Base-by-base conservation (phyloP, 2,888 invertebrate species). In the Ophion costatus region DNA sequence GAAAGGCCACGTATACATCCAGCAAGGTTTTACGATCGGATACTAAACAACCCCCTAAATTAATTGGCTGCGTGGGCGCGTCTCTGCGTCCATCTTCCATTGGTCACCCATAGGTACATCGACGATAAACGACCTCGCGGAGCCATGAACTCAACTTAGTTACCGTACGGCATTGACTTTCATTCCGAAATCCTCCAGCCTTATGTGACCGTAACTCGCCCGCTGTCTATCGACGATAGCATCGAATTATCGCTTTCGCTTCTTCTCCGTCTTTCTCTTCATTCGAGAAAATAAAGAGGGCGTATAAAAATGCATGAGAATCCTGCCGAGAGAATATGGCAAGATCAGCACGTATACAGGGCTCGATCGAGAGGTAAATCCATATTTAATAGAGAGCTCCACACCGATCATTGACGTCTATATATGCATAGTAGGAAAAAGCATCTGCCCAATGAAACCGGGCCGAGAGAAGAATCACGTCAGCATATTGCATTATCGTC, bases 401-500 rank as follows among this genome's bases (percentile, higher is more conserved):
- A 83, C 75, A 80, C 82, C 81, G 86, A 77, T 64, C 84, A 22
- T 74, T 71, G 42, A 67, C 82, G 64, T 66, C 64, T 79, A 56
- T 42, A 51, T n/a, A 51, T 76, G 66, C 66, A 56, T 57, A 42
- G 29, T 63, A 57, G 57, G 63, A 17, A 59, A 71, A 66, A 67
- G 38, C 6, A 38, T 38, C 6, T 38, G 38, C 75, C 69, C 20
- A 74, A 71, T 45, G 56, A 73, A 24, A 56, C 6, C 33, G 20
- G 57, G 24, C 42, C 29, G 42, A 22, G 51, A n/a, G 42, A 59
- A 51, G 22, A 76, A 56, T 42, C 10, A 29, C 91, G 91, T 92
- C 91, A 90, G 92, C 92, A 92, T 92, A 92, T 92, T 92, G 89
- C 90, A 91, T 91, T 92, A 92, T 91, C 90, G 89, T 84, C 85